These are phyloP conservation scores for Saxidomus purpurata DNA, from an alignment of 1,140 invertebrate species.

Conservation along the genomic window DNA sequence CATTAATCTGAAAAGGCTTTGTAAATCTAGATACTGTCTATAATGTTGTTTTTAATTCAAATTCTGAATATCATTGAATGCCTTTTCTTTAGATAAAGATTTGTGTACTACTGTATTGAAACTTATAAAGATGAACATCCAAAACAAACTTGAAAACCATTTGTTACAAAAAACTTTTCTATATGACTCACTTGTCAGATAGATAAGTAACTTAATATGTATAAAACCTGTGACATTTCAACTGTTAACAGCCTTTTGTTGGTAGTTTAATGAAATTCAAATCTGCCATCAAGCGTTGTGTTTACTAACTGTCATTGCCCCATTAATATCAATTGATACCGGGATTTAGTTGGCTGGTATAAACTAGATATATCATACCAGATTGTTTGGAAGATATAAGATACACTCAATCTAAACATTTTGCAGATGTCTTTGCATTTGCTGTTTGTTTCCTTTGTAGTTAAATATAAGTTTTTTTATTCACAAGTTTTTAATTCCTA, in stretches of 20 bases:
- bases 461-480: too few species aligned
- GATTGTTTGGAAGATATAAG: slow-evolving; percentile 1
- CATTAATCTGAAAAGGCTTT: too few species aligned
- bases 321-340: slow-evolving; percentile 2
- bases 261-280: slow-evolving; percentile 5
- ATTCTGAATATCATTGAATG: too few species aligned
- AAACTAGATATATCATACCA: background rate
- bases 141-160: background rate
- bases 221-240: background rate
- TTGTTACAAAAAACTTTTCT: background rate
- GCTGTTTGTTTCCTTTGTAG: too few species aligned
- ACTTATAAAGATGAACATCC: too few species aligned
- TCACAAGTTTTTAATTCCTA: too few species aligned
- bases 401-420: too few species aligned
- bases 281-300: background rate
- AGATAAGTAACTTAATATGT: background rate
- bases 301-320: background rate
- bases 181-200: background rate
- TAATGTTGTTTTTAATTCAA: too few species aligned
- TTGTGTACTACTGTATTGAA: too few species aligned
- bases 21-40: too few species aligned
- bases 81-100: too few species aligned
- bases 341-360: background rate
- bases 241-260: background rate
- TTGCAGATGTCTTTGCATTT: too few species aligned